A percentile compares a stretch with the other conserved stretches of the same genome.
phyloP scores from a whole-genome alignment of 2,888 invertebrate species.

The Stenotaenia linearis region DNA sequence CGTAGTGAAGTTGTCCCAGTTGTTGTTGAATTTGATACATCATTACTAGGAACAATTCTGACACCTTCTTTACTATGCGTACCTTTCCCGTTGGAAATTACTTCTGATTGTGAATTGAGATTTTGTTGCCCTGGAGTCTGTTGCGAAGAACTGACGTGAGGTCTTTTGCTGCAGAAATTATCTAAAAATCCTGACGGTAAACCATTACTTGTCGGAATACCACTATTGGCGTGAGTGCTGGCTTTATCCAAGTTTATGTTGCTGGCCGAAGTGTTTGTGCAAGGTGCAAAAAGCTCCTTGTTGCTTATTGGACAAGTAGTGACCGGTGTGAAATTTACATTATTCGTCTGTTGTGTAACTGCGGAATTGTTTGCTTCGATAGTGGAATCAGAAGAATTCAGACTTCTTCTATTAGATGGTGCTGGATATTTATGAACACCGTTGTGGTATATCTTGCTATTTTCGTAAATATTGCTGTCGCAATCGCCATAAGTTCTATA shows the following conservation, averaged over 20 bases:
- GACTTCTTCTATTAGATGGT: not conserved
- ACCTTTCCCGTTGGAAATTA: not conserved
- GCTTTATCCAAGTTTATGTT: not conserved
- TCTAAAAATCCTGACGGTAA: not conserved
- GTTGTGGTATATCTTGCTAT: constrained; percentile 37
- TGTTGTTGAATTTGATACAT: not conserved
- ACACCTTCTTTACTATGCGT: not conserved
- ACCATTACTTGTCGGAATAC: not conserved
- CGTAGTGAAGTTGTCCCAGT: not conserved
- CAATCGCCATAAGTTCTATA: constrained; percentile 46
- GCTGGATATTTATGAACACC: not conserved
- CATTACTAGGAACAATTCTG: not conserved
- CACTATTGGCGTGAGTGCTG: not conserved
- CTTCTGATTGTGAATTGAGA: not conserved
- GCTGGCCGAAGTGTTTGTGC: not conserved
- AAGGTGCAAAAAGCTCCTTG: not conserved
- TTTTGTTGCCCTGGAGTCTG: not conserved
- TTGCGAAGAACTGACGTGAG: not conserved
- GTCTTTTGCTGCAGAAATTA: not conserved
- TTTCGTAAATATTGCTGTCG: constrained; percentile 44
- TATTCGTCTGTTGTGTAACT: not conserved
- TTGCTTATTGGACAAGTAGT: not conserved
- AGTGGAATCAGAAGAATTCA: not conserved
- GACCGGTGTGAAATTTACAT: not conserved
- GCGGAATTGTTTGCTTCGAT: not conserved